Base-by-base conservation (phyloP, 2,797 vertebrate species). In the Scyliorhinus canicula region DNA sequence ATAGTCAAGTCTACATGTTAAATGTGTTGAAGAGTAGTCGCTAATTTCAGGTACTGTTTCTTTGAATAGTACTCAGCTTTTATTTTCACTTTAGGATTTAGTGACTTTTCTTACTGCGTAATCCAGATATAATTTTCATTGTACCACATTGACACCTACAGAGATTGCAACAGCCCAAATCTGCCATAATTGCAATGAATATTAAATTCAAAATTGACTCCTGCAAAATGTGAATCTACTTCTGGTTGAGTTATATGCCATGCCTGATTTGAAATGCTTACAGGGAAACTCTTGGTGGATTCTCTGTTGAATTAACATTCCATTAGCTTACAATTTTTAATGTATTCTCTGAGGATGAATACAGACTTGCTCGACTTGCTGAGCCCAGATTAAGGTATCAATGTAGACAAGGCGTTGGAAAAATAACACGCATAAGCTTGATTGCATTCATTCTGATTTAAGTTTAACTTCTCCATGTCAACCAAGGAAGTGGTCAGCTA, bases 281-380 rank as follows among this genome's bases (percentile, higher is more conserved):
- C 91, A 50, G 9, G 63, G 44, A 93, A 67, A 50, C 2, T 93
- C 12, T 50, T 93, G 40, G 28, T 69, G 65, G 4, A 69, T 93
- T 44, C 24, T 65, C 44, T 31, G 60, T 31, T 93, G 91, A 93
- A 69, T 67, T 93, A 93, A 69, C 44, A 93, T 91, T 63, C 57
- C 35, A 44, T 3, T 91, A 63, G 35, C 35, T 91, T 91, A 26
- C 57, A 91, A 44, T 63, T 63, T 82, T 65, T 40, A 91, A 63
- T 44, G 57, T 19, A 60, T 63, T 91, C n/a, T 7, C n/a, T 63
- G 12, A 63, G 21, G n/a, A 63, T 91, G 88, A 26, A 65, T 63
- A 63, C 21, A 91, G 86, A 57, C 85, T 86, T 86, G 26, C 50
- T 86, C 14, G n/a, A 91, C n/a, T 40, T 91, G 88, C n/a, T 63